phyloP scores from a whole-genome alignment of 2,888 invertebrate species.

The Drosophila parthenogenetica region DNA sequence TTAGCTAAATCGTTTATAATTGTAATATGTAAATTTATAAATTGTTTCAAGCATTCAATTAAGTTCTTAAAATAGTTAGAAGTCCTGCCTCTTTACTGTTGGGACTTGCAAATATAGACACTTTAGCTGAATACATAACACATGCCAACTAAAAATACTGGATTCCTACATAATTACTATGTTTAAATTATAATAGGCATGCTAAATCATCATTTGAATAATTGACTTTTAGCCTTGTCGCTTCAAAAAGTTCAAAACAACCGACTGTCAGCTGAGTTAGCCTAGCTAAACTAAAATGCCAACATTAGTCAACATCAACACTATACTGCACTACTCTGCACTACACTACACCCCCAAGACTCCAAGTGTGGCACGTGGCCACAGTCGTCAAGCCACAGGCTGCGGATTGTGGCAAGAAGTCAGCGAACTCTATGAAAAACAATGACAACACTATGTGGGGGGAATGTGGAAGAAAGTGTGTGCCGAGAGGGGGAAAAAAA shows the following conservation, averaged over 20 bases:
- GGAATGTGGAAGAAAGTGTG: background rate
- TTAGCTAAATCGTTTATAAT: too few species aligned
- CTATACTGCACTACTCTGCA: background rate
- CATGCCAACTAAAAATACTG: background rate
- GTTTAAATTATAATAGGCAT: background rate
- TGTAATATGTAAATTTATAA: too few species aligned
- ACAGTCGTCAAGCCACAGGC: constrained; percentile 48
- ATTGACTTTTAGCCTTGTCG: too few species aligned
- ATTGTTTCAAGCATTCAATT: too few species aligned
- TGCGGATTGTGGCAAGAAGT: constrained; percentile 44
- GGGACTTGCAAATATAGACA: too few species aligned
- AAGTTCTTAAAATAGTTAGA: too few species aligned
- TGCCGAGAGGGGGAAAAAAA: constrained; percentile 21
- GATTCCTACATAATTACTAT: background rate
- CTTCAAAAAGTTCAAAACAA: background rate
- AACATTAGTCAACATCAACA: constrained; percentile 51
- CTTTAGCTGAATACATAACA: too few species aligned
- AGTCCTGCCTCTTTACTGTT: too few species aligned
- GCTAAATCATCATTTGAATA: background rate
- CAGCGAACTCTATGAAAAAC: constrained; percentile 61
- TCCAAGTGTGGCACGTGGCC: constrained; percentile 53
- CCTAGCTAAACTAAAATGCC: constrained; percentile 22
- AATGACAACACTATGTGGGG: constrained; percentile 43
- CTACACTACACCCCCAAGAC: background rate
- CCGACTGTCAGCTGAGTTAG: constrained; percentile 10